Conservation (phyloP, 2,888 invertebrate genomes). For the Automeris io region DNA sequence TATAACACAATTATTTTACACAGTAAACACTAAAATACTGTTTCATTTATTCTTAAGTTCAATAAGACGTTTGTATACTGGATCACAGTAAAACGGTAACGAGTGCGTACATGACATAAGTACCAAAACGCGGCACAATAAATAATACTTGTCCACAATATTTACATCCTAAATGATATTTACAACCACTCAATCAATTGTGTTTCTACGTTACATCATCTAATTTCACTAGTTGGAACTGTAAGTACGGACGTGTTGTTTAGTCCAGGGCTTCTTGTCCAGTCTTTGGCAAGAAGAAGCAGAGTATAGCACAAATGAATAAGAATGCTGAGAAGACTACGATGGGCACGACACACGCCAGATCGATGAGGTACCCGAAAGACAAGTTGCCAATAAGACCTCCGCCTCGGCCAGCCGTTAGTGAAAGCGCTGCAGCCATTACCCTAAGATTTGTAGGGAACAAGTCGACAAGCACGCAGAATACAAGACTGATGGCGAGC, state of each 20-base stretch:
- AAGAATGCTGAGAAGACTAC: conserved; percentile 84
- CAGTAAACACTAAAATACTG: conserved; percentile 75
- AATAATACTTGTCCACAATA: conserved; percentile 63
- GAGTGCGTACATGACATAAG: conserved; percentile 24
- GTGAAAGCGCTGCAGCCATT: conserved; percentile 88
- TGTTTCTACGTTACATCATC: conserved; percentile 31
- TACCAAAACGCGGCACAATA: conserved; percentile 20
- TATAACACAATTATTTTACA: conserved; percentile 70
- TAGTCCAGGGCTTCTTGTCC: conserved; percentile 84
- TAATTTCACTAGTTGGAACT: conserved; percentile 53
- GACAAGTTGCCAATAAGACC: conserved; percentile 85
- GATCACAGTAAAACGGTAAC: conserved; percentile 56
- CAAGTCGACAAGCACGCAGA: conserved; percentile 88
- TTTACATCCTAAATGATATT: conserved; percentile 68
- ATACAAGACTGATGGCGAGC: conserved; percentile 86
- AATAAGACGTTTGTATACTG: conserved; percentile 54
- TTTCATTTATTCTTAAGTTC: conserved; percentile 50
- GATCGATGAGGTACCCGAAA: conserved; percentile 87
- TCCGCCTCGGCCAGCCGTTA: conserved; percentile 87
- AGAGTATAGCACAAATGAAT: conserved; percentile 83
- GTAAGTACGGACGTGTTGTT: conserved; percentile 32
- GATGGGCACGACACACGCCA: conserved; percentile 86
- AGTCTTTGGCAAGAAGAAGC: conserved; percentile 85
- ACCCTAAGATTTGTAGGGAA: conserved; percentile 91
- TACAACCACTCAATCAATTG: conserved; percentile 46